Base-by-base conservation (phyloP, 1,140 invertebrate species). In the Drosophila lowei region DNA sequence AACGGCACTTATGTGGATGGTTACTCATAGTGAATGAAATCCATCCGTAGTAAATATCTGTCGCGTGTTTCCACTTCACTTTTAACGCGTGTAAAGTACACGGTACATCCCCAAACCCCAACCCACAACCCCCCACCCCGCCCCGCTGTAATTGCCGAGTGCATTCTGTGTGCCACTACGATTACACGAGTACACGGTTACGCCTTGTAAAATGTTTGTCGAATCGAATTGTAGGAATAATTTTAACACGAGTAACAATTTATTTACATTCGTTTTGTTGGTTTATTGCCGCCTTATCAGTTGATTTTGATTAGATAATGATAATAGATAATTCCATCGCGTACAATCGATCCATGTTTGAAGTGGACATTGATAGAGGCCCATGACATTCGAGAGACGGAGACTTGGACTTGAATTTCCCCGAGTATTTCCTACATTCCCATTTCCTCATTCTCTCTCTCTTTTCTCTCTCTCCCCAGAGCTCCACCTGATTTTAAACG, bases 221-320 rank as follows among this genome's bases (percentile, higher is more conserved):
- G 1, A 58, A 23, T 30, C 15, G 2, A 38, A 30, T n/a, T 25
- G 16, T 30, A 23, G 23, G 28, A 18, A 30, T 42, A 34, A 34
- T 28, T 56, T 30, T 68, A 56, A 68, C 44, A 57, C 23, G 54
- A 41, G 44, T 25, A 42, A 68, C 67, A 50, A 68, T 68, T 68
- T 57, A 67, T 56, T 67, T 34, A 25, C 43, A 16, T 23, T 34
- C 5, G n/a, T n/a, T 53, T n/a, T 53, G 7, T 41, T 38, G 4
- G 23, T 25, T 25, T 25, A 25, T 5, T 1, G 16, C 21, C 6
- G 28, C n/a, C 65, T 25, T 68, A 56, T 68, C 65, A 48, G 28
- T 13, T n/a, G n/a, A 16, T 16, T 8, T 25, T 30, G 65, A 56
- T 67, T 13, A 68, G 50, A 68, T 68, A 68, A 28, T 30, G 18